Conservation (phyloP, 2,113 vertebrate species). For the Danionella cerebrum region DNA sequence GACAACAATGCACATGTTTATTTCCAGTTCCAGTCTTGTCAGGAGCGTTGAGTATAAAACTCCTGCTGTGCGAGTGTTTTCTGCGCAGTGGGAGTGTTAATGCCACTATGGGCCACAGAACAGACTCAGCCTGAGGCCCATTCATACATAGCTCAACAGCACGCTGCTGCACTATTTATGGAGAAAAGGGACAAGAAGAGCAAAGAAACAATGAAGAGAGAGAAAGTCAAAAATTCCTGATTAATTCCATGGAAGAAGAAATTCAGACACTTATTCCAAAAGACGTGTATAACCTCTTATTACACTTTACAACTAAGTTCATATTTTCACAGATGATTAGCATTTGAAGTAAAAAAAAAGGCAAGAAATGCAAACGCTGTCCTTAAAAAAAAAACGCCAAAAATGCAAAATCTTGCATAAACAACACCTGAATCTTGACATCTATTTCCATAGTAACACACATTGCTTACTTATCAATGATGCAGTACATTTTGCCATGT, state of each 20-base stretch:
- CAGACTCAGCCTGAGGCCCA: slow-evolving; percentile 28
- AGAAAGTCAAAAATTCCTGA: not conserved
- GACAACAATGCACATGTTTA: slow-evolving; percentile 43
- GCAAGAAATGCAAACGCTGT: no score
- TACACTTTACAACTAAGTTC: no score
- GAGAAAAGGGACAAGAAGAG: not conserved
- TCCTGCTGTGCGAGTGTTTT: slow-evolving; percentile 36
- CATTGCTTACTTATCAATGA: no score
- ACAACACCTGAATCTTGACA: no score
- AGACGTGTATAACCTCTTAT: no score
- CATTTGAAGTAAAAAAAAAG: no score
- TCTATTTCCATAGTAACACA: no score
- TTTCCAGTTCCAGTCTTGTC: slow-evolving; percentile 39
- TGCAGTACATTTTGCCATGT: no score
- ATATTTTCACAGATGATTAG: no score
- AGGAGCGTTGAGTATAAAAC: slow-evolving; percentile 42
- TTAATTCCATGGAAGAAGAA: not conserved
- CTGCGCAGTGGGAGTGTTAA: slow-evolving; percentile 14
- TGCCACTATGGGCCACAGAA: slow-evolving; percentile 20
- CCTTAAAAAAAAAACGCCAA: no score
- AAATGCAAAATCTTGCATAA: no score
- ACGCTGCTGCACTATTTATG: slow-evolving; percentile 37
- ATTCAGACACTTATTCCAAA: no score
- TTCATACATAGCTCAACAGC: slow-evolving; percentile 12
- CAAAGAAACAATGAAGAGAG: not conserved